A percentile compares a stretch with the other conserved stretches of the same genome.
Conservation (phyloP, 2,888 invertebrate genomes). For the Acrobasis repandana region DNA sequence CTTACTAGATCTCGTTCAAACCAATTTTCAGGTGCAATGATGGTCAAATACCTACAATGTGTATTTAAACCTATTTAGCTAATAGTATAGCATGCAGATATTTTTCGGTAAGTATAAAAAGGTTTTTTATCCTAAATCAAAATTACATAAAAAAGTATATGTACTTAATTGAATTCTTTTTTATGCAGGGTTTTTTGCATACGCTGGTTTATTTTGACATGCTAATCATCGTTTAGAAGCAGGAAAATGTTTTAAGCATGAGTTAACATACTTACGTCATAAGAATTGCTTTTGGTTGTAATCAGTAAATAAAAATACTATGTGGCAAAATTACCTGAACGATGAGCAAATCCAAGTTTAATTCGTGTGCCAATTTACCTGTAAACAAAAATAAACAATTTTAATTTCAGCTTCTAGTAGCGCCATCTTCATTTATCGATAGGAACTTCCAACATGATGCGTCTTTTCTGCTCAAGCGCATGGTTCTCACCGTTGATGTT, state of each 20-base stretch:
- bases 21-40: no score
- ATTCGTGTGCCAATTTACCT: slow-evolving; percentile 36
- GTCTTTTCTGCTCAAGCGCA: background rate
- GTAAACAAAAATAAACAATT: slow-evolving; percentile 32
- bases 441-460: slow-evolving; percentile 33
- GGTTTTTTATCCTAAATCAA: no score
- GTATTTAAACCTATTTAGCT: no score
- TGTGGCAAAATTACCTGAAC: background rate
- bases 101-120: no score
- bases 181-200: background rate
- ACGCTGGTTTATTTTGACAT: background rate
- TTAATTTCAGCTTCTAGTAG: slow-evolving; percentile 22
- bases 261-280: background rate
- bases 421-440: slow-evolving; percentile 43
- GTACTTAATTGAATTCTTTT: background rate
- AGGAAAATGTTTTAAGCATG: background rate
- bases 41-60: no score
- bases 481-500: background rate
- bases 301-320: background rate
- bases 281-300: background rate
- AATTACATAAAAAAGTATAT: background rate
- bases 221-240: background rate
- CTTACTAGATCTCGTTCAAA: no score
- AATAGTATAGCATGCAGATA: no score
- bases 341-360: background rate